These are phyloP conservation scores for Yoshiicerus persimilis DNA, from an alignment of 1,140 invertebrate species.

Conservation along the genomic window DNA sequence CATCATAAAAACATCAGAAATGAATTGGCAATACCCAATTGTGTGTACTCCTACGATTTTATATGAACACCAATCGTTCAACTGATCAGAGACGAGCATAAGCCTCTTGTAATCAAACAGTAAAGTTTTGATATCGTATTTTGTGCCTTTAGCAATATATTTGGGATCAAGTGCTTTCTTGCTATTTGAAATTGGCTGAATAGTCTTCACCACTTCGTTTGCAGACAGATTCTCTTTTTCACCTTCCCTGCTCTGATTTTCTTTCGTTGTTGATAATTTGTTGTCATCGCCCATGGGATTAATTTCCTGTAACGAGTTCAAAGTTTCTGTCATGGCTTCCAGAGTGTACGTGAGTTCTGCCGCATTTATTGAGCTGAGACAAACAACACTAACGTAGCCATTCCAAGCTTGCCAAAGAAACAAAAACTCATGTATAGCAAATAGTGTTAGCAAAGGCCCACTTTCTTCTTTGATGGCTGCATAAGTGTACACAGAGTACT, in stretches of 20 bases:
- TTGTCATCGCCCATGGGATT: background rate
- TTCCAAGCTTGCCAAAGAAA: slow-evolving; percentile 25
- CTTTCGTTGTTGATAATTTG: background rate
- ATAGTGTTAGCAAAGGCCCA: background rate
- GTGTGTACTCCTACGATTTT: slow-evolving; percentile 5
- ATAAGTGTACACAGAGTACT: background rate
- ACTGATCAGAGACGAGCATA: background rate
- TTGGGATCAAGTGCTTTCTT: background rate
- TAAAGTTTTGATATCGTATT: background rate
- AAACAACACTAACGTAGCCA: slow-evolving; percentile 1
- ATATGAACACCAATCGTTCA: background rate
- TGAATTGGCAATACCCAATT: slow-evolving; percentile 21
- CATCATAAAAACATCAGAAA: slow-evolving; percentile 28
- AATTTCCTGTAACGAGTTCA: background rate
- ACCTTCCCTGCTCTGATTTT: background rate
- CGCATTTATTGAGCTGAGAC: background rate
- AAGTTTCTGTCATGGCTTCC: background rate
- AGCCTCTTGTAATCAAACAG: slow-evolving; percentile 1
- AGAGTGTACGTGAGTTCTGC: slow-evolving; percentile 1
- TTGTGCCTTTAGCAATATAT: background rate
- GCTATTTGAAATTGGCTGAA: background rate
- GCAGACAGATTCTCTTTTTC: background rate
- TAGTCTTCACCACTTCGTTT: too few species aligned
- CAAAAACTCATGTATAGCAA: slow-evolving; percentile 1
- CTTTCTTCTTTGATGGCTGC: background rate